These are phyloP conservation scores for Chelonus formosanus DNA, from an alignment of 2,888 invertebrate species.

Conservation along the genomic window DNA sequence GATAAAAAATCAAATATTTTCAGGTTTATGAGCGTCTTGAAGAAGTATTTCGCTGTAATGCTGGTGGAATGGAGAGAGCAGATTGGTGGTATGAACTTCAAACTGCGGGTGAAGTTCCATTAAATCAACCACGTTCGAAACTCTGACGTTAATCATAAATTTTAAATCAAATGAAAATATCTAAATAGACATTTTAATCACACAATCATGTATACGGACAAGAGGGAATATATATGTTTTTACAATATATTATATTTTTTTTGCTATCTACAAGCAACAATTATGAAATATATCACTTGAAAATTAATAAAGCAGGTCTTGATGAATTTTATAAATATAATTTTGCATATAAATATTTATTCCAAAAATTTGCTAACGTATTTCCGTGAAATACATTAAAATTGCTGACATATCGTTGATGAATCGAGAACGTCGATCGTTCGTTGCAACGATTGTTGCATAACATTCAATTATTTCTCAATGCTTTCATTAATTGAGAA, in stretches of 20 bases:
- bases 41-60: constrained; percentile 75
- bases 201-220: background rate
- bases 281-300: background rate
- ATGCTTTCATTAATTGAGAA: too few species aligned
- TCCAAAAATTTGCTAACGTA: too few species aligned
- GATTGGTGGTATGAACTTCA: constrained; percentile 77
- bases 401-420: too few species aligned
- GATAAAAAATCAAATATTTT: constrained; percentile 39
- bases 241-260: background rate
- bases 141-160: constrained; percentile 46
- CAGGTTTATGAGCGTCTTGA: constrained; percentile 81
- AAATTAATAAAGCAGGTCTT: constrained; percentile 6
- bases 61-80: constrained; percentile 76
- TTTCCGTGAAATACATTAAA: too few species aligned
- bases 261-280: background rate
- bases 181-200: background rate
- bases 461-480: too few species aligned
- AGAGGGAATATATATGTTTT: too few species aligned
- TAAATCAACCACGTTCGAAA: constrained; percentile 48
- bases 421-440: too few species aligned
- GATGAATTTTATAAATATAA: constrained; percentile 6
- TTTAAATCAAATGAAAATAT: constrained; percentile 8
- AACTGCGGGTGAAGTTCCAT: constrained; percentile 50
- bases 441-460: too few species aligned
- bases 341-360: too few species aligned